Percentiles rank a stretch among this genome's conserved stretches.
Evolutionary conservation across 2,113 vertebrate genomes (phyloP).

Genomic region (Telmatochromis sp.): DNA sequence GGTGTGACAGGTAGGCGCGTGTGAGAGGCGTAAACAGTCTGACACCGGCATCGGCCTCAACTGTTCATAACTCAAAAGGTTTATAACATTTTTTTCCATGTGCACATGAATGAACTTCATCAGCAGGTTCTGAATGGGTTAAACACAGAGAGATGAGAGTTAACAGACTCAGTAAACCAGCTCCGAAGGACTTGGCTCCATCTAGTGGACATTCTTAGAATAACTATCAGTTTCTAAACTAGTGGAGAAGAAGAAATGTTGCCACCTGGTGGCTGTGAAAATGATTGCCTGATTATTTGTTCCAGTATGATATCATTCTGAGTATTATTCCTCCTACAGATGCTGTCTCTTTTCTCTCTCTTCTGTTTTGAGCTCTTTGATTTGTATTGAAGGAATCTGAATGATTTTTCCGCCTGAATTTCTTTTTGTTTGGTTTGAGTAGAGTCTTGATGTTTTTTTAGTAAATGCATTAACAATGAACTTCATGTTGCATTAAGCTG

Average conservation of each 20-base stretch:
- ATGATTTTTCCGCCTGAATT: not conserved
- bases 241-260: not conserved
- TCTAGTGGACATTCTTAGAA: not conserved
- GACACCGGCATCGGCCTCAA: no score
- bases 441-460: not conserved
- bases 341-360: not conserved
- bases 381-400: not conserved
- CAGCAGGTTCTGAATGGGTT: not conserved
- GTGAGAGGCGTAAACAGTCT: no score
- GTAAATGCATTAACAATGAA: not conserved
- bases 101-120: not conserved
- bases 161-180: not conserved
- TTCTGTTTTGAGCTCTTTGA: not conserved
- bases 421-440: not conserved
- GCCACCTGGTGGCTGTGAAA: not conserved
- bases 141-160: not conserved
- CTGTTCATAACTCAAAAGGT: rapidly evolving
- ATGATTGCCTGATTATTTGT: not conserved
- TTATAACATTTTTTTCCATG: no score
- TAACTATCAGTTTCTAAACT: not conserved
- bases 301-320: not conserved
- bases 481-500: not conserved
- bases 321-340: not conserved
- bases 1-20: no score
- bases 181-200: not conserved